A percentile compares a stretch with the other conserved stretches of the same genome.
phyloP scores from a whole-genome alignment of 2,888 invertebrate genomes.

The Eretmocerus hayati region DNA sequence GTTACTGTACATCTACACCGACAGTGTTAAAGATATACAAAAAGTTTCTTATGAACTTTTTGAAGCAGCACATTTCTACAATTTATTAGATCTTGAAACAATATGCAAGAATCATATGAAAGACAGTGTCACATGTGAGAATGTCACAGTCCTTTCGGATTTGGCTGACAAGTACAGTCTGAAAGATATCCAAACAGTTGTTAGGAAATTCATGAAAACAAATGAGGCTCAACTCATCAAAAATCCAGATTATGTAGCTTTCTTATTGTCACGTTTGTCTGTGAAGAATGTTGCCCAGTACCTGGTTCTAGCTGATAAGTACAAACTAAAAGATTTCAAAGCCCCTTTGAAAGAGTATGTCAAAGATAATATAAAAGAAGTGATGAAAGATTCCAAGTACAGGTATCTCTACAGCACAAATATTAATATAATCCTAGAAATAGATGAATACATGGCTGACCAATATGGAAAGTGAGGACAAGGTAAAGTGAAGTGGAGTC shows the following conservation, averaged over 20 bases:
- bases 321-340: slow-evolving; percentile 15
- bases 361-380: slow-evolving; percentile 15
- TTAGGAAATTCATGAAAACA: slow-evolving; percentile 10
- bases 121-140: slow-evolving; percentile 5
- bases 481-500: too few relatives aligned
- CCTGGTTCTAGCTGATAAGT: slow-evolving; percentile 13
- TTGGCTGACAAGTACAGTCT: slow-evolving; percentile 12
- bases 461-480: slow-evolving; percentile 8
- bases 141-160: slow-evolving; percentile 6
- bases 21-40: slow-evolving; percentile 12
- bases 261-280: slow-evolving; percentile 7
- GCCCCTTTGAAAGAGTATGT: slow-evolving; percentile 11
- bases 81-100: slow-evolving; percentile 12
- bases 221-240: slow-evolving; percentile 13
- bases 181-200: slow-evolving; percentile 3
- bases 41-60: slow-evolving; percentile 6
- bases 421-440: slow-evolving; percentile 11
- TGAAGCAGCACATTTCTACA: slow-evolving; percentile 13
- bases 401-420: slow-evolving; percentile 10
- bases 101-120: slow-evolving; percentile 14
- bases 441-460: slow-evolving; percentile 13
- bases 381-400: slow-evolving; percentile 14
- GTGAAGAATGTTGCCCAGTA: slow-evolving; percentile 13
- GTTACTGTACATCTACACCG: slow-evolving; percentile 11
- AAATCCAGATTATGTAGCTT: slow-evolving; percentile 9